phyloP scores from a whole-genome alignment of 2,113 vertebrate species.

The Thryonomys swinderianus region DNA sequence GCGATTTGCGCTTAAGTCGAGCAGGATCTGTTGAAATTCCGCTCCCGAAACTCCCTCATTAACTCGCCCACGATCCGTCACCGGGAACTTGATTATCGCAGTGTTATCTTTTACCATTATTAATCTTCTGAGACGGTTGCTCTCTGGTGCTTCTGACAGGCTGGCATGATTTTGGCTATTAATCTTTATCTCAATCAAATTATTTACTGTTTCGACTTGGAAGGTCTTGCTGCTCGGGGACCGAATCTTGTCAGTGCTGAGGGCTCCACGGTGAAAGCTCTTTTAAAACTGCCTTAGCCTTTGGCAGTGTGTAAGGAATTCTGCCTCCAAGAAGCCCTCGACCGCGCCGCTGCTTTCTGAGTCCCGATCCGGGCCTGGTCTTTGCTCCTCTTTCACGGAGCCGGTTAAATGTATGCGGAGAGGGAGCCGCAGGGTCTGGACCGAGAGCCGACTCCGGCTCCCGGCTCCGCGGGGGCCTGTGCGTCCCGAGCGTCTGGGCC shows the following conservation, averaged over 20 bases:
- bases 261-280: slow-evolving; percentile 70
- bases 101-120: slow-evolving; percentile 90
- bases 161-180: slow-evolving; percentile 90
- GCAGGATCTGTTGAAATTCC: slow-evolving; percentile 82
- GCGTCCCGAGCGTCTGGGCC: neutral
- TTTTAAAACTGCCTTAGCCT: slow-evolving; percentile 41
- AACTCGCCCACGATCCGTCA: slow-evolving; percentile 90
- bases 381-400: neutral
- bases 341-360: neutral
- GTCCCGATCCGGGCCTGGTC: neutral
- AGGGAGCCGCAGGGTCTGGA: neutral
- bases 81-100: slow-evolving; percentile 91
- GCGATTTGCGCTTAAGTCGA: slow-evolving; percentile 56
- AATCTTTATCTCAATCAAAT: slow-evolving; percentile 92
- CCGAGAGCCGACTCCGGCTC: too few relatives aligned
- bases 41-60: slow-evolving; percentile 84
- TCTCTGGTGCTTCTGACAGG: slow-evolving; percentile 86
- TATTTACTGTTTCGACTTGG: slow-evolving; percentile 87
- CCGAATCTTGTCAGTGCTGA: slow-evolving; percentile 79
- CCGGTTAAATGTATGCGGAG: neutral
- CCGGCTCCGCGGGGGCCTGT: too few relatives aligned
- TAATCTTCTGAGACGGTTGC: slow-evolving; percentile 91
- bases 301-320: slow-evolving; percentile 45
- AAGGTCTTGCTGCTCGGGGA: slow-evolving; percentile 80
- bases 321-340: neutral